Evolutionary conservation across 2,888 invertebrate species (phyloP), one percentile per base, ranked within the genome.

Genomic region (Caenorhabditis auriculariae): DNA sequence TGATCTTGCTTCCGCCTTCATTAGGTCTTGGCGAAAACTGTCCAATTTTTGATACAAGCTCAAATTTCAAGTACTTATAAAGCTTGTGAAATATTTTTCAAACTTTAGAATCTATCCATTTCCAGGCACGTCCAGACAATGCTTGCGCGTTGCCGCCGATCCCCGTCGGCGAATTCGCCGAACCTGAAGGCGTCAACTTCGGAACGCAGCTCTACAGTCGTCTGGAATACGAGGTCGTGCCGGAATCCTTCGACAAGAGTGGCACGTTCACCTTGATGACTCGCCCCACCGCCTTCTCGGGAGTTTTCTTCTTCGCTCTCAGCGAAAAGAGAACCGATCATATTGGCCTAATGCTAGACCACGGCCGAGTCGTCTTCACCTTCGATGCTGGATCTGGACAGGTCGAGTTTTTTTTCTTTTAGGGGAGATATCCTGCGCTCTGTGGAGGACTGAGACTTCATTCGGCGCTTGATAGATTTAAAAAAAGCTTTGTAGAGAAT

Each of bases 311-410:
- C 2, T 90, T 92, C 80, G 91, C 91, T 17, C 87, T 85, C 68
- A 87, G 86, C 61, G 60, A 64, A 15, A 66, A 72, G 41, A 69
- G 69, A 17, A 80, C 78, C n/a, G 91, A 94, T 78, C 93, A 88
- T 82, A 85, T 95, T 69, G 87, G 93, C 0, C 84, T 98, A 51
- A 93, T 95, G 82, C 86, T 98, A 85, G 85, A 90, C 1, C 88
- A 93, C 72, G 93, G 94, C 62, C 87, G 88, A 54, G 87, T 96
- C 23, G 87, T 88, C 59, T 89, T 92, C 73, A 88, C 88, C 0
- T 91, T 90, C 1, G 90, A 91, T 70, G 90, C 90, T 74, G 90
- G 90, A 0, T 89, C 87, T 76, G 92, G 66, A 39, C 55, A 57
- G 49, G 63, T 64, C 19, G 15, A 24, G 2, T 21, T 23, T 3